A percentile compares a stretch with the other conserved stretches of the same genome.
These are phyloP conservation scores for Pyrocephalus nanus DNA, from an alignment of 2,797 vertebrate genomes.

Conservation along the genomic window DNA sequence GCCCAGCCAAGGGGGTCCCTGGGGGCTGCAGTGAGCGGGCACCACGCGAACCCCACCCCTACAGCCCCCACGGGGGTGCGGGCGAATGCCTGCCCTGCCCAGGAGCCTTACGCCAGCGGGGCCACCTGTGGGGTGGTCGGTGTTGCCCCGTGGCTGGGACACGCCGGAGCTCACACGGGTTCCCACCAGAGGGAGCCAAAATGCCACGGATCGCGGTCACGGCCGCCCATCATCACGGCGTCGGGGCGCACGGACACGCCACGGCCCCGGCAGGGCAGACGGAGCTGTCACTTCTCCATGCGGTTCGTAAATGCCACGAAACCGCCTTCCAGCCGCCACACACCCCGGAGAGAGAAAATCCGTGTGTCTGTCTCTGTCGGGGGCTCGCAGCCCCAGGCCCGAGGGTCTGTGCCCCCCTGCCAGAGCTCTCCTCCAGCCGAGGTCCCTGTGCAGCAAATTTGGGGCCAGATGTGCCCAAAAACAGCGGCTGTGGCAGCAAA, in stretches of 20 bases:
- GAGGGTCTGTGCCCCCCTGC: rapidly evolving
- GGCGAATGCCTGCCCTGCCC: not conserved
- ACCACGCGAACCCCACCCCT: not conserved
- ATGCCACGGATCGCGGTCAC: not conserved
- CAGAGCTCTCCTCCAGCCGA: not conserved
- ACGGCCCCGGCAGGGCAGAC: not conserved
- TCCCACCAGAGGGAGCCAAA: conserved; percentile 59
- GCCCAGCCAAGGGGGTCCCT: not conserved
- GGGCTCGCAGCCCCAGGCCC: not conserved
- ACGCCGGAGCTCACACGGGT: not conserved
- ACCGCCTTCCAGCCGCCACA: not conserved
- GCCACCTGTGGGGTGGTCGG: not conserved
- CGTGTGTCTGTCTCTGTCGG: rapidly evolving
- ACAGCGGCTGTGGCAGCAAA: not conserved
- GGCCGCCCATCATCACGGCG: not conserved
- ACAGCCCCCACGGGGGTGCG: not conserved
- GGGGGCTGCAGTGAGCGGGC: not conserved
- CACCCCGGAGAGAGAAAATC: not conserved
- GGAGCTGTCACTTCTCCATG: not conserved
- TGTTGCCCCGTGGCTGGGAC: not conserved
- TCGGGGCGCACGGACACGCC: not conserved
- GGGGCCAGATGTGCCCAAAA: rapidly evolving
- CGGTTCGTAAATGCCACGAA: not conserved
- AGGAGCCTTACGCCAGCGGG: not conserved
- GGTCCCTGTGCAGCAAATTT: not conserved